These are phyloP conservation scores for Fragum whitleyi DNA, from an alignment of 2,888 invertebrate species.

Conservation along the genomic window DNA sequence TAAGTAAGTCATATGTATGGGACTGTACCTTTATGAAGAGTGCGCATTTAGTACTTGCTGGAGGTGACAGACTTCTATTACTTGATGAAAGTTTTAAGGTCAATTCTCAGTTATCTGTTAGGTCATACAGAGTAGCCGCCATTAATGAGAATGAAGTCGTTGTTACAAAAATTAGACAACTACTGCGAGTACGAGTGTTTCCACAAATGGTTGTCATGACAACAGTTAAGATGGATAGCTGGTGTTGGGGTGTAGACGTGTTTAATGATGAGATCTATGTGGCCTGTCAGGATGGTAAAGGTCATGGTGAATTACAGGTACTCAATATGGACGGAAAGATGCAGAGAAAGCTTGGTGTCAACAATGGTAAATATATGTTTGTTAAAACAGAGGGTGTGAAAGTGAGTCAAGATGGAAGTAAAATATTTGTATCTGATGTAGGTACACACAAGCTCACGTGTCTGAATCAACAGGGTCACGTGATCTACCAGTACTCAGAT, in stretches of 20 bases:
- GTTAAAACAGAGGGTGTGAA: neutral
- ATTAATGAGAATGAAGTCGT: neutral
- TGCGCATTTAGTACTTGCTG: neutral
- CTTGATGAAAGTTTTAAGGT: constrained; percentile 3
- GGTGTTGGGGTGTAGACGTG: constrained; percentile 12
- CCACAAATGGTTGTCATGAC: constrained; percentile 4
- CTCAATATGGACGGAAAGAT: neutral
- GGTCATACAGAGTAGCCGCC: neutral
- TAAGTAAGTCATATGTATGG: neutral
- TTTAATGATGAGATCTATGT: constrained; percentile 15
- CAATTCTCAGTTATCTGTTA: neutral
- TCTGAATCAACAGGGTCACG: neutral
- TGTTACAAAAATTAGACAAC: neutral
- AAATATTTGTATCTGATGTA: neutral
- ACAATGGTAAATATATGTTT: neutral
- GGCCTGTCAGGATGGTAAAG: neutral
- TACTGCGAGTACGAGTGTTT: neutral
- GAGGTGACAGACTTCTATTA: neutral
- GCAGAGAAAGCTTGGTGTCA: neutral
- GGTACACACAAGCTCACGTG: neutral
- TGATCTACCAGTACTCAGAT: constrained; percentile 1
- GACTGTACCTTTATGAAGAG: neutral
- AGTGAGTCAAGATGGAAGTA: neutral
- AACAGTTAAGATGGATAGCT: neutral
- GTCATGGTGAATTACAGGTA: constrained; percentile 6